phyloP scores from a whole-genome alignment of 2,888 invertebrate genomes.

The Diachrysia chrysitis region DNA sequence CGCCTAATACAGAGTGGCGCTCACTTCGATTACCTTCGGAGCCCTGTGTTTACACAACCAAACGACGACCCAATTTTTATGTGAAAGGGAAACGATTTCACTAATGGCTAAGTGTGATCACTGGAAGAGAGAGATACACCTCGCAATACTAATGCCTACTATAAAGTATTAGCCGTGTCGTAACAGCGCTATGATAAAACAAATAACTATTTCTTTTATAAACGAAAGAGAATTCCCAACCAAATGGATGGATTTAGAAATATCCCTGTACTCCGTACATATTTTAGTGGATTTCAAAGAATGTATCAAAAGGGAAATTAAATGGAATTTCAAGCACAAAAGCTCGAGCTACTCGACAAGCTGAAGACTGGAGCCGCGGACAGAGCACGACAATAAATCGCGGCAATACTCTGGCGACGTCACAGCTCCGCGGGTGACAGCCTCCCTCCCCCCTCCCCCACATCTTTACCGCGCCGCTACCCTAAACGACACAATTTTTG shows the following conservation, averaged over 20 bases:
- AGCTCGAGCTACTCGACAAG: constrained; percentile 40
- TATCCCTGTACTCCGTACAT: constrained; percentile 16
- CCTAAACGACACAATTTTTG: constrained; percentile 66
- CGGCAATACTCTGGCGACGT: constrained; percentile 40
- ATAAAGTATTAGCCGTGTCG: constrained; percentile 16
- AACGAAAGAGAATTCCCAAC: constrained; percentile 13
- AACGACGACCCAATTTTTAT: constrained; percentile 20
- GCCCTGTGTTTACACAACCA: constrained; percentile 25
- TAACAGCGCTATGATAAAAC: constrained; percentile 14
- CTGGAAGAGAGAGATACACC: constrained; percentile 1
- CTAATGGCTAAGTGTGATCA: constrained; percentile 27
- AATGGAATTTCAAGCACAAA: constrained; percentile 60
- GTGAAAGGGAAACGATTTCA: constrained; percentile 17
- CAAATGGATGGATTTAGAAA: constrained; percentile 21
- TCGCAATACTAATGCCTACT: constrained; percentile 1
- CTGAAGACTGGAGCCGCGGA: constrained; percentile 30
- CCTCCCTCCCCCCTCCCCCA: constrained; percentile 12
- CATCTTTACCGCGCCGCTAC: constrained; percentile 16
- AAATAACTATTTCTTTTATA: constrained; percentile 30
- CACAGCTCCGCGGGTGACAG: constrained; percentile 16
- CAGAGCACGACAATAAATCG: constrained; percentile 60
- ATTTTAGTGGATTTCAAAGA: constrained; percentile 26
- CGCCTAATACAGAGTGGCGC: constrained; percentile 20
- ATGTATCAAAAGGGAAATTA: constrained; percentile 44
- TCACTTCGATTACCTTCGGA: constrained; percentile 39